Base-by-base conservation (phyloP, 2,113 vertebrate genomes). In the Cebus imitator region DNA sequence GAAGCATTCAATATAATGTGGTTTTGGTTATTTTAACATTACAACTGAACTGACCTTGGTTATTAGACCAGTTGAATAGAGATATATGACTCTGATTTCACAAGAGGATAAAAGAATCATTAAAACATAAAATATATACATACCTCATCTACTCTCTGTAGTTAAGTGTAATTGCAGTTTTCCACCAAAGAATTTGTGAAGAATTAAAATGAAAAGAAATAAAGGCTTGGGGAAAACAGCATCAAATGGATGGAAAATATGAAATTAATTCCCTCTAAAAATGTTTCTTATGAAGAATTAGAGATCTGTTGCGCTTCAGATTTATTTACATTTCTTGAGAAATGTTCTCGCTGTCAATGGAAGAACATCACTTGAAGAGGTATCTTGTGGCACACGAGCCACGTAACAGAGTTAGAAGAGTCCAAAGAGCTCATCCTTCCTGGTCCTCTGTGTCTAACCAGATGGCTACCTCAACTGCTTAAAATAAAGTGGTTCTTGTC, bases 231-330 rank as follows among this genome's bases (percentile, higher is more conserved):
- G 21, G 58, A 81, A 96, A 85, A 76, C 50, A 97, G 37, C 68
- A 61, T 55, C 52, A 91, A 91, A 81, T 66, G 66, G 64, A 89
- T 93, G 94, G 93, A 94, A 98, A 94, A 87, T 95, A 89, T 87
- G 79, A 97, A 97, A 78, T 96, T 95, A 96, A 91, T 92, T 96
- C 97, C 90, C 18, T 90, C 50, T n/a, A 92, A 95, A 87, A 64
- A 82, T 97, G 85, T 97, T 95, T 95, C 85, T 96, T 87, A 85
- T 96, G 82, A 97, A 94, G 66, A 95, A 75, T 13, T 57, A 8
- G 78, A 92, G 25, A 90, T 90, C 43, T 91, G 43, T 87, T 94
- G 40, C 79, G 27, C 55, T 94, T 96, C 73, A 96, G 83, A 89
- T 86, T 94, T 92, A 95, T 94, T 95, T 97, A 87, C 43, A 79